Evolutionary conservation across 2,797 vertebrate genomes (phyloP), one percentile per base, ranked within the genome.

Genomic region (Enteromius afrohamiltoni): DNA sequence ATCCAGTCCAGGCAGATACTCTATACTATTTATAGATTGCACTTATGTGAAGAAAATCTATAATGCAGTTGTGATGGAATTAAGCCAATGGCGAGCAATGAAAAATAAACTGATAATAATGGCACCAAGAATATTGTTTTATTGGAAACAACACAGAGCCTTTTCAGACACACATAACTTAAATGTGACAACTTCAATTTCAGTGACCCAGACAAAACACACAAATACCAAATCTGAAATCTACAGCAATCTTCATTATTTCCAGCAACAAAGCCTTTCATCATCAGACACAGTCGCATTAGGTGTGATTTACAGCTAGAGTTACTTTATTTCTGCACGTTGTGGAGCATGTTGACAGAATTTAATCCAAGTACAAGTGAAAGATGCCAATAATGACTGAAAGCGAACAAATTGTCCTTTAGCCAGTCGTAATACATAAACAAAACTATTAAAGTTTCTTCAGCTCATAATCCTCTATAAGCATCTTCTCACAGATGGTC

Each of bases 1-100:
- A 75, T 81, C 77, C 76, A 58, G 79, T 55, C 17, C 45, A 53
- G 88, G 84, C 86, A 85, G 75, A 87, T 87, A 86, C 83, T 81
- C 85, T 21, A 87, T 82, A 85, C 79, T 85, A 83, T 85, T 85
- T 86, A 89, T 84, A 85, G 88, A 86, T 89, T 84, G 81, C 85
- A 85, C 73, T 89, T 89, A 88, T 83, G 71, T 23, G 84, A 77
- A 77, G 53, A 77, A 87, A 86, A 88, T 87, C 83, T 77, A 86
- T 87, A 86, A 83, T 26, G 29, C 49, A 37, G 62, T 69, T 88
- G 77, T 86, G 87, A 84, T 77, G 80, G 81, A 88, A 87, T 64
- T 79, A 87, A 83, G 87, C 88, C 86, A 67, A 80, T 81, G 88
- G 89, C 85, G 65, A 85, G 67, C 53, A 58, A 79, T 89, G 77